Evolutionary conservation across 1,140 invertebrate genomes (phyloP).

Genomic region (Proales similis): DNA sequence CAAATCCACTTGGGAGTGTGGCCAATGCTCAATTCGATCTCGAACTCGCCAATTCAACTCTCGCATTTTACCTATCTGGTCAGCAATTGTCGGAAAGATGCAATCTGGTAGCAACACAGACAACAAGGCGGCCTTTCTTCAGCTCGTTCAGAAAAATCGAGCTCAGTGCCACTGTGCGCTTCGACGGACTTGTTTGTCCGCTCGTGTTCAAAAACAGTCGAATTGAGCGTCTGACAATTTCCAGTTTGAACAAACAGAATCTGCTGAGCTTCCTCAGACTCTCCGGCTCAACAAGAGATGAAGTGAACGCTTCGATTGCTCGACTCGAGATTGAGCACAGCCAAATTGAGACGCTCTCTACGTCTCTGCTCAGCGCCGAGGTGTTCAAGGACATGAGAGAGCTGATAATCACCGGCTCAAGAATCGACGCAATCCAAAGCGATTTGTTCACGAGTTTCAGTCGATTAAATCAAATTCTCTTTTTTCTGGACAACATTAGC

Average conservation of each 20-base stretch:
- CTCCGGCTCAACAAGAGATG: neutral
- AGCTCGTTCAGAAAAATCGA: neutral
- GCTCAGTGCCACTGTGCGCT: neutral
- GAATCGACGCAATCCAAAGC: neutral
- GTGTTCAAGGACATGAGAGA: neutral
- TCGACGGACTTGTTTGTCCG: neutral
- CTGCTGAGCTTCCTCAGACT: neutral
- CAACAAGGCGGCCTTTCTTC: neutral
- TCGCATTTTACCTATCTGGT: neutral
- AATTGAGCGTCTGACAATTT: neutral
- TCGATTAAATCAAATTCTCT: neutral
- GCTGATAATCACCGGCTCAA: neutral
- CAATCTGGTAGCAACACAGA: neutral
- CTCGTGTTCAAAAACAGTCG: neutral
- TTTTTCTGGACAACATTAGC: neutral
- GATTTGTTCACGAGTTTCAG: neutral
- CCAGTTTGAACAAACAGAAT: neutral
- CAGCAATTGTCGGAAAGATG: neutral
- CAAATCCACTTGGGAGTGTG: too few relatives aligned
- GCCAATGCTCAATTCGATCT: too few relatives aligned
- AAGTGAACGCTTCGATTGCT: neutral
- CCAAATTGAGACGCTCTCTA: neutral
- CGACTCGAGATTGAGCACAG: conserved; percentile 11
- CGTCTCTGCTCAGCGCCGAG: neutral
- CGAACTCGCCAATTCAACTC: conserved; percentile 1